These are phyloP conservation scores for Margaritifera margaritifera DNA, from an alignment of 2,888 invertebrate genomes.

Conservation along the genomic window DNA sequence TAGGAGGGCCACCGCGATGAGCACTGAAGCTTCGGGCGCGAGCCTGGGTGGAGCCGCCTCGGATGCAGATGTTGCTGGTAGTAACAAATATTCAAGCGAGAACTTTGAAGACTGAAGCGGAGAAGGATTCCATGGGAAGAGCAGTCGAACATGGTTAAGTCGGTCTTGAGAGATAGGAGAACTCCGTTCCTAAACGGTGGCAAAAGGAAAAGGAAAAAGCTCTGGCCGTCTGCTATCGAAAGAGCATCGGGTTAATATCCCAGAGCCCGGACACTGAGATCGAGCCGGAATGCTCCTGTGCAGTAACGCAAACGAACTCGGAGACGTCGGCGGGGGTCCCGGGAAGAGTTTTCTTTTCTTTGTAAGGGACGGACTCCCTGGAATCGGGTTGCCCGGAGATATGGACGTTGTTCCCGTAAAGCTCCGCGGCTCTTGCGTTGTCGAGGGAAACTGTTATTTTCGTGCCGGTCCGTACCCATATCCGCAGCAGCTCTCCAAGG, in stretches of 20 bases:
- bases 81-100: too few species aligned
- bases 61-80: too few species aligned
- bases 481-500: constrained; percentile 86
- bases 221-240: constrained; percentile 49
- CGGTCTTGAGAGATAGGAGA: too few species aligned
- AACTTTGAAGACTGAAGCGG: too few species aligned
- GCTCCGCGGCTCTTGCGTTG: constrained; percentile 71
- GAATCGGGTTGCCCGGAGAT: constrained; percentile 62
- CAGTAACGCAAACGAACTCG: constrained; percentile 63
- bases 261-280: constrained; percentile 74
- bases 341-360: constrained; percentile 74
- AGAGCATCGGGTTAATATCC: constrained; percentile 72
- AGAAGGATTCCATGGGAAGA: too few species aligned
- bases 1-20: too few species aligned
- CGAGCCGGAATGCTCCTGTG: constrained; percentile 78
- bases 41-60: too few species aligned
- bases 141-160: too few species aligned
- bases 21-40: too few species aligned
- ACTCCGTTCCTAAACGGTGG: too few species aligned
- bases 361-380: constrained; percentile 70
- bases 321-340: constrained; percentile 69
- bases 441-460: constrained; percentile 70
- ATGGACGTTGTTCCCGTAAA: constrained; percentile 70
- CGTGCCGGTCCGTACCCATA: constrained; percentile 80
- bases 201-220: constrained; percentile 1